These are phyloP conservation scores for Sipha maydis DNA, from an alignment of 2,888 invertebrate genomes.

Conservation along the genomic window DNA sequence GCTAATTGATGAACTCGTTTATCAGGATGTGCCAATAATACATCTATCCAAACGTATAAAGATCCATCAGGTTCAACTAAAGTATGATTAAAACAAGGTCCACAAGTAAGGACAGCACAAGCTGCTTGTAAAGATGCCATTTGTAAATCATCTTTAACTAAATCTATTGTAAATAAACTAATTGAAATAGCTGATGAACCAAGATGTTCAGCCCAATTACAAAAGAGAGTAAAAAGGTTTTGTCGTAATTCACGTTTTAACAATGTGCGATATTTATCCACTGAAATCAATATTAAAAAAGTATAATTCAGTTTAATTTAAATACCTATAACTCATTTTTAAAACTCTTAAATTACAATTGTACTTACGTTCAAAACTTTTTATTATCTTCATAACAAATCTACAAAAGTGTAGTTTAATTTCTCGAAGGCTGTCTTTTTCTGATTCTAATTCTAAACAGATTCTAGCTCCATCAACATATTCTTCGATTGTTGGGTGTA, in stretches of 20 bases:
- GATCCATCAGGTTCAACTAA: constrained; percentile 87
- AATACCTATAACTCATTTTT: neutral
- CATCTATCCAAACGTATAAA: constrained; percentile 92
- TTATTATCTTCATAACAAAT: constrained; percentile 92
- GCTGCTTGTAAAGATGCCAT: constrained; percentile 84
- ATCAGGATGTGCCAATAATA: constrained; percentile 86
- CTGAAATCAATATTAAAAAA: constrained; percentile 69
- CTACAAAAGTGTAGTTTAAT: constrained; percentile 94
- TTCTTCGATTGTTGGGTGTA: constrained; percentile 90
- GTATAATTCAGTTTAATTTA: neutral
- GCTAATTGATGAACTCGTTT: constrained; percentile 86
- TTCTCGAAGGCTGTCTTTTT: constrained; percentile 91
- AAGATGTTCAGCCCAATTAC: constrained; percentile 88
- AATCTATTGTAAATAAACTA: constrained; percentile 63
- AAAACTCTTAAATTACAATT: neutral
- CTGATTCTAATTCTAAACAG: constrained; percentile 91
- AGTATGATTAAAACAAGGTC: constrained; percentile 89
- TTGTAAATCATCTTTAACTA: constrained; percentile 73
- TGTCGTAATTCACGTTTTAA: constrained; percentile 87
- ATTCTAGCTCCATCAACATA: constrained; percentile 93
- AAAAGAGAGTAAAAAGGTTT: constrained; percentile 90
- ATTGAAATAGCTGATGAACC: constrained; percentile 58
- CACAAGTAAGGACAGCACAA: constrained; percentile 95
- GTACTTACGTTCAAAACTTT: constrained; percentile 87
- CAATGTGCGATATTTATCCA: constrained; percentile 86